Percentiles rank a stretch among this genome's conserved stretches.
phyloP scores from a whole-genome alignment of 2,113 vertebrate species.

The Romanogobio albipinnatus region DNA sequence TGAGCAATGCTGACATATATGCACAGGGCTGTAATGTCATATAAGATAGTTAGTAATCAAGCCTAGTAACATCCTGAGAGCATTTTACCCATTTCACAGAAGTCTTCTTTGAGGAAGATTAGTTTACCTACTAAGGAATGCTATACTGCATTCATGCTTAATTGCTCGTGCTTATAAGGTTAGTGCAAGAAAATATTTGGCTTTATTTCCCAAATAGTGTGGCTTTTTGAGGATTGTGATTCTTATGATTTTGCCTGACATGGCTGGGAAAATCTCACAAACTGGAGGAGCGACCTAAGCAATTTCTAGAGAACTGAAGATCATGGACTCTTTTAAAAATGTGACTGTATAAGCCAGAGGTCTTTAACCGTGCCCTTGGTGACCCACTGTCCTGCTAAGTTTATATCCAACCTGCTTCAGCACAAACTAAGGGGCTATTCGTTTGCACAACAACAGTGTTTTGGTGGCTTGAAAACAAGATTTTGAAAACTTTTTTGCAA shows the following conservation, averaged over 20 bases:
- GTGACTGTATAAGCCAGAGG: too few species aligned
- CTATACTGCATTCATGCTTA: background rate
- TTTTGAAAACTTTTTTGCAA: too few species aligned
- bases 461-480: too few species aligned
- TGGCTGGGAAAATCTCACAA: background rate
- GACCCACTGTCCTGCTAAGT: too few species aligned
- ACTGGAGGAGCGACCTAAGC: background rate
- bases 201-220: background rate
- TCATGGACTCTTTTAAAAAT: too few species aligned
- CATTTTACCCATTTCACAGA: background rate
- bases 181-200: background rate
- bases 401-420: too few species aligned
- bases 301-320: too few species aligned
- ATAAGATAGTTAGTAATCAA: background rate
- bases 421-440: too few species aligned
- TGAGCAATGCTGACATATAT: background rate
- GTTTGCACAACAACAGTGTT: too few species aligned
- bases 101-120: background rate
- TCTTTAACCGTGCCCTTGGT: too few species aligned
- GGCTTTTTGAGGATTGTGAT: background rate
- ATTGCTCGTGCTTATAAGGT: background rate
- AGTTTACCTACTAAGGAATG: background rate
- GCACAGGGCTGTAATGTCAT: background rate
- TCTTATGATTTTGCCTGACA: background rate
- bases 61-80: constrained; percentile 10